Percentiles rank a stretch among this genome's conserved stretches.
Conservation (phyloP, 37 sponge, comb jelly and placozoan species). For the Agelas oroides region DNA sequence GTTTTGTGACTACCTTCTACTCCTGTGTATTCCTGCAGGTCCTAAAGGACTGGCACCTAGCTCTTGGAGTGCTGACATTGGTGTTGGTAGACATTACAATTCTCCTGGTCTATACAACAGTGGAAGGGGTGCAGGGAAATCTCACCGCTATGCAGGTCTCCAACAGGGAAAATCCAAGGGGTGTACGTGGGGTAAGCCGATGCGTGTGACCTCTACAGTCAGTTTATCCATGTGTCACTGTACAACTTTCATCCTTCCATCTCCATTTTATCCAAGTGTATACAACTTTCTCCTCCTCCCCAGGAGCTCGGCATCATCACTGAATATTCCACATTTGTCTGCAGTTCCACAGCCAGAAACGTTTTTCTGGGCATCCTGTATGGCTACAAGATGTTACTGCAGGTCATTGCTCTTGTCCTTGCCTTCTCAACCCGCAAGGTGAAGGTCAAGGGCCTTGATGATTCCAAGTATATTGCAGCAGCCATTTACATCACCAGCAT, state of each 20-base stretch:
- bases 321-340: not conserved
- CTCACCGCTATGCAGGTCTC: not conserved
- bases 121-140: not conserved
- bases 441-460: not conserved
- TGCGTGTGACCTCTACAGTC: no score
- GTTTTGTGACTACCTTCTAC: no score
- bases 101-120: not conserved
- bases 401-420: not conserved
- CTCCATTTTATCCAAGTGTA: no score
- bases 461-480: not conserved
- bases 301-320: not conserved
- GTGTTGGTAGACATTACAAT: conserved; percentile 22
- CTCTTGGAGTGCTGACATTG: not conserved
- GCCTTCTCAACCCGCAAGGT: not conserved
- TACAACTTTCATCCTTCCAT: no score
- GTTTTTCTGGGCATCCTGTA: not conserved
- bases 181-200: not conserved
- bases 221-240: no score
- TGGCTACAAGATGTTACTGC: conserved; percentile 4
- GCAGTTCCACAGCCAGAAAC: not conserved
- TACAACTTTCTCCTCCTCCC: no score
- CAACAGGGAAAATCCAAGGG: conserved; percentile 13
- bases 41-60: conserved; percentile 32
- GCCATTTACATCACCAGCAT: not conserved
- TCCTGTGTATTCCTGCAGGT: no score